Percentiles rank a stretch among this genome's conserved stretches.
These are phyloP conservation scores for Dolichopus griseipennis DNA, from an alignment of 2,888 invertebrate species.

Conservation along the genomic window DNA sequence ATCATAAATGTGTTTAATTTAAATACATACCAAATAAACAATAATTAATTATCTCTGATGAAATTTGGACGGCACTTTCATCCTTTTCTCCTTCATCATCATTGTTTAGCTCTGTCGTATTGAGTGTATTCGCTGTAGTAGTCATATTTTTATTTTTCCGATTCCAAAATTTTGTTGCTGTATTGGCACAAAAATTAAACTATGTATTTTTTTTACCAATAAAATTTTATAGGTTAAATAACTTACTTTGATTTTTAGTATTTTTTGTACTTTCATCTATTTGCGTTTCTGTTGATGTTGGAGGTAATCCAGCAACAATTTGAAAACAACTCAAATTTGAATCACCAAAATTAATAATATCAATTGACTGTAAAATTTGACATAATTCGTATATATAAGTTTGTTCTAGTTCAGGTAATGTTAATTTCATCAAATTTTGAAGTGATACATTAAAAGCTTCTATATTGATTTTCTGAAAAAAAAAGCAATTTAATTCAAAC, in stretches of 20 bases:
- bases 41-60: background rate
- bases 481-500: background rate
- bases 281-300: constrained; percentile 26
- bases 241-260: constrained; percentile 6
- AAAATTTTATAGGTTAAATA: background rate
- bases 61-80: background rate
- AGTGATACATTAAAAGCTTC: constrained; percentile 37
- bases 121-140: background rate
- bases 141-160: background rate
- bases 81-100: background rate
- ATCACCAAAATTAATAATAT: constrained; percentile 37
- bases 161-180: too few species aligned
- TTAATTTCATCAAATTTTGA: constrained; percentile 36
- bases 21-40: background rate
- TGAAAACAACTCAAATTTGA: constrained; percentile 42
- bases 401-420: constrained; percentile 36
- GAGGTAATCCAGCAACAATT: constrained; percentile 37
- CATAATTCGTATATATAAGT: constrained; percentile 35
- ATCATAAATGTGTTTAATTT: too few species aligned
- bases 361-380: constrained; percentile 36
- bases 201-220: too few species aligned
- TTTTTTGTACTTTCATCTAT: constrained; percentile 15
- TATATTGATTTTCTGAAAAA: constrained; percentile 40
- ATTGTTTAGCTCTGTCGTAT: background rate
- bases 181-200: too few species aligned